Conservation (phyloP, 2,113 vertebrate genomes). For the Numenius arquata region DNA sequence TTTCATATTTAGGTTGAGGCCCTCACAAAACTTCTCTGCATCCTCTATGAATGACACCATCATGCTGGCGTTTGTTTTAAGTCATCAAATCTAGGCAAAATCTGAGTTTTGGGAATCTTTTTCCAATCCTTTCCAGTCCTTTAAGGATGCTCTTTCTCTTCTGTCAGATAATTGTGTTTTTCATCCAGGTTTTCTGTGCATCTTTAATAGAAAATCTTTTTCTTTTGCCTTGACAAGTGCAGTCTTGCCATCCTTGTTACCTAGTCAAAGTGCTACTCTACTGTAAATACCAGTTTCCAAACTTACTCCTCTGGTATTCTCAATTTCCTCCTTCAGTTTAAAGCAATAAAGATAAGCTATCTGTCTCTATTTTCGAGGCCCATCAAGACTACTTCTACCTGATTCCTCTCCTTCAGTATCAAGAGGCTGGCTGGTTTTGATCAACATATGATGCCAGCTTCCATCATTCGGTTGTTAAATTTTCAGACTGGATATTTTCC, state of each 20-base stretch:
- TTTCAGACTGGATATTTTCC: conserved; percentile 10
- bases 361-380: conserved; percentile 46
- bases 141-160: not conserved
- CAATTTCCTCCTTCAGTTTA: not conserved
- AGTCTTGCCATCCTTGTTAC: not conserved
- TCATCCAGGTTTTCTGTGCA: not conserved
- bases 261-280: not conserved
- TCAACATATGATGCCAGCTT: not conserved
- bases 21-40: not conserved
- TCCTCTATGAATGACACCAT: not conserved
- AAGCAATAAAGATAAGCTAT: conserved; percentile 27
- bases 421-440: conserved; percentile 25
- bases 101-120: not conserved
- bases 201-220: not conserved
- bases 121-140: not conserved
- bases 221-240: not conserved
- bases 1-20: not conserved
- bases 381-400: conserved; percentile 7
- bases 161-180: not conserved
- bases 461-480: not conserved
- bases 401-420: conserved; percentile 15
- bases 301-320: conserved; percentile 2
- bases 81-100: not conserved
- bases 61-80: not conserved
- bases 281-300: not conserved